These are phyloP conservation scores for Morus bassanus DNA, from an alignment of 2,797 vertebrate genomes.

Conservation along the genomic window DNA sequence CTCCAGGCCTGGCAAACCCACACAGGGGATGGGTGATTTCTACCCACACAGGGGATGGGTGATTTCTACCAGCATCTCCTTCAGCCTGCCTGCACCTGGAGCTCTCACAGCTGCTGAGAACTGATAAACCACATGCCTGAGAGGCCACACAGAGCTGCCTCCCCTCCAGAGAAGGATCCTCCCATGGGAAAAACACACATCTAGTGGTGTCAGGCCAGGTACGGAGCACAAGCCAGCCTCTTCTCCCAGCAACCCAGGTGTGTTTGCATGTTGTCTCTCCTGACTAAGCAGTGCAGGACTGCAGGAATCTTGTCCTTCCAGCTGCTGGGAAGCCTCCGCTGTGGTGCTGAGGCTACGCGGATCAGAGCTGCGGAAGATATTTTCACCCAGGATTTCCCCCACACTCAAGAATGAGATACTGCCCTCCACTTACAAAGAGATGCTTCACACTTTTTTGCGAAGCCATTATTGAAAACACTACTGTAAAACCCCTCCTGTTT, in stretches of 20 bases:
- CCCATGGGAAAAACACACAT: neutral
- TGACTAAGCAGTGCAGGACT: neutral
- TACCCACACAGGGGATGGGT: fast-evolving
- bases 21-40: fast-evolving
- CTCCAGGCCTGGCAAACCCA: neutral
- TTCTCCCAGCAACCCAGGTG: neutral
- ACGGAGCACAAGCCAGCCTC: fast-evolving
- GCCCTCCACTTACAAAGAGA: neutral
- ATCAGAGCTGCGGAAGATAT: neutral
- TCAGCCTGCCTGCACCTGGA: fast-evolving
- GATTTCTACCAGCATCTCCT: neutral
- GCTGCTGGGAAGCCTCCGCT: neutral
- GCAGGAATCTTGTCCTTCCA: neutral
- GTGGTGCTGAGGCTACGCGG: fast-evolving
- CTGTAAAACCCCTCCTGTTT: neutral
- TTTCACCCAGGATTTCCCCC: neutral
- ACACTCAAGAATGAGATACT: fast-evolving
- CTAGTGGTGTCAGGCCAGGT: neutral
- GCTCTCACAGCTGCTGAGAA: fast-evolving
- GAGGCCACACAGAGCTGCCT: fast-evolving
- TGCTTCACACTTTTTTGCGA: neutral
- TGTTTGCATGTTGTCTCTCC: neutral
- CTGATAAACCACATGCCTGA: fast-evolving
- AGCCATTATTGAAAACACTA: fast-evolving
- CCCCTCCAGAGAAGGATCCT: neutral